phyloP scores from a whole-genome alignment of 2,888 invertebrate species.

The Sinhomidia bicolor region DNA sequence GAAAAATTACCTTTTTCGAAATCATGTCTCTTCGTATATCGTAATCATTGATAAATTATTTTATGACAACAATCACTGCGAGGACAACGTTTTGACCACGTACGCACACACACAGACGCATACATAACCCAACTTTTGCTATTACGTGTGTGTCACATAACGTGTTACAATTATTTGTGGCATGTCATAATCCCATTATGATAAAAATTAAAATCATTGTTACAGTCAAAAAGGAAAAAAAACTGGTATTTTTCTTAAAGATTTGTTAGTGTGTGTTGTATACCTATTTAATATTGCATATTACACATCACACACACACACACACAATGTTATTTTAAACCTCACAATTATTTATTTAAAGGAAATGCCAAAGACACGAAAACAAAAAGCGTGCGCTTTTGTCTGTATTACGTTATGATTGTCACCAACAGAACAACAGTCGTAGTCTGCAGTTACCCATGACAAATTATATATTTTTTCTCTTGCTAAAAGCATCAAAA shows the following conservation, averaged over 20 bases:
- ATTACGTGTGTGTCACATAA: background rate
- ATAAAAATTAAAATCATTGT: background rate
- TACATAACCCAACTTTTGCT: background rate
- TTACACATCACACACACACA: too few relatives aligned
- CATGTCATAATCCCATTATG: background rate
- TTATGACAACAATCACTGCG: constrained; percentile 27
- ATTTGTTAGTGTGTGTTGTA: background rate
- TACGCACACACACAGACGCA: background rate
- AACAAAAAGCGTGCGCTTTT: background rate
- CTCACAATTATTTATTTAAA: background rate
- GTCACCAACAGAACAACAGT: constrained; percentile 39
- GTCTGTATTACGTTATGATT: constrained; percentile 6
- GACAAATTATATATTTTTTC: constrained; percentile 38
- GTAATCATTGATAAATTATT: constrained; percentile 15
- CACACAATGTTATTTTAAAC: too few relatives aligned
- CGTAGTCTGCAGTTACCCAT: constrained; percentile 22
- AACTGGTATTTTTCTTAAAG: background rate
- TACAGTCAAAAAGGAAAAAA: background rate
- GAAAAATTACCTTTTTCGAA: constrained; percentile 1
- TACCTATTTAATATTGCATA: background rate
- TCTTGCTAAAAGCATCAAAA: constrained; percentile 4
- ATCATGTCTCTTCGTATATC: background rate
- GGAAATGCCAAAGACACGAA: constrained; percentile 9
- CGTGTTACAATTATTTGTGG: constrained; percentile 34
- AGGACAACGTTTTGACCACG: background rate